Percentiles rank a stretch among this genome's conserved stretches.
Evolutionary conservation across 2,888 invertebrate genomes (phyloP).

Genomic region (Andrena camellia): DNA sequence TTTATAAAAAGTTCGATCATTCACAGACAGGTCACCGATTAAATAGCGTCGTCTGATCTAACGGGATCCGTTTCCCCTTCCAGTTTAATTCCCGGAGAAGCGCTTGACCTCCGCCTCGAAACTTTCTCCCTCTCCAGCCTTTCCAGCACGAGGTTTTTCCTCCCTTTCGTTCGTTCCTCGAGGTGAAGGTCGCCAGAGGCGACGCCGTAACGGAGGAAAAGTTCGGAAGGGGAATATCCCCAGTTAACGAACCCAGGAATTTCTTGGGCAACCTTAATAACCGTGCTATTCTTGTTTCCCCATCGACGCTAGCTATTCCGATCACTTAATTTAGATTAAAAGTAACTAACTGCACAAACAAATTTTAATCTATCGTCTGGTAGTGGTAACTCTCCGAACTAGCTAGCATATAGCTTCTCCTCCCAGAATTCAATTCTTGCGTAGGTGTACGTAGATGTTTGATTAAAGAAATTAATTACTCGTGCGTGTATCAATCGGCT

Average conservation of each 20-base stretch:
- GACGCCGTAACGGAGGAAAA: constrained; percentile 65
- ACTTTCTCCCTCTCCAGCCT: constrained; percentile 70
- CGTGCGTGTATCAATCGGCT: constrained; percentile 2
- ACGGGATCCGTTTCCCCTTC: constrained; percentile 68
- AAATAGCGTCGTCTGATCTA: constrained; percentile 66
- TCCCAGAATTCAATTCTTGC: no score
- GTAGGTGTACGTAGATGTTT: background rate
- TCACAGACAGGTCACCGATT: constrained; percentile 51
- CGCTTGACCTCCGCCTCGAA: constrained; percentile 71
- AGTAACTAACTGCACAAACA: background rate
- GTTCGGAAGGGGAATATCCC: constrained; percentile 48
- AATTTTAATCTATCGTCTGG: no score
- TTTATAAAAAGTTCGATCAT: constrained; percentile 32
- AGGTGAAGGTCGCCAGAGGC: constrained; percentile 71
- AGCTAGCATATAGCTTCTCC: no score
- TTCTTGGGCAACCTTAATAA: constrained; percentile 12
- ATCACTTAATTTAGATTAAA: background rate
- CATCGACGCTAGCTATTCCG: background rate
- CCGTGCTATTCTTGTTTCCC: background rate
- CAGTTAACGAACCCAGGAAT: constrained; percentile 11
- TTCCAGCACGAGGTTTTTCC: constrained; percentile 64
- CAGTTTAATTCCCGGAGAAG: constrained; percentile 59
- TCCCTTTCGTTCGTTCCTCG: constrained; percentile 71
- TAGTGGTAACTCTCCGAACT: no score
- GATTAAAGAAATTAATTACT: background rate